phyloP scores from a whole-genome alignment of 2,888 invertebrate species.

The Sinodicranocentrus sp. region DNA sequence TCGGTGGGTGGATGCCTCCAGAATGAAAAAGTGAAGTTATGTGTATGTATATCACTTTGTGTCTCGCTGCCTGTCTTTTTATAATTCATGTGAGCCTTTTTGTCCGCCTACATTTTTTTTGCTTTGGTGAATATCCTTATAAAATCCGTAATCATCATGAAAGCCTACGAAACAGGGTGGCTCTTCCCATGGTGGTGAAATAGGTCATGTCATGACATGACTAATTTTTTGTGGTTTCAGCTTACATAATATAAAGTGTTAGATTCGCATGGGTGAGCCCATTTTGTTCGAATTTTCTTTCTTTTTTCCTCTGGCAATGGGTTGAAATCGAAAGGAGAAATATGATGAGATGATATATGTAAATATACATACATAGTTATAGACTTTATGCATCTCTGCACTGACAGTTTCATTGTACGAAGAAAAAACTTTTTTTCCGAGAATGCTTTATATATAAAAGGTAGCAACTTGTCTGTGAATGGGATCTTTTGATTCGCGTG shows the following conservation, averaged over 20 bases:
- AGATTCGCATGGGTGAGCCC: conserved; percentile 40
- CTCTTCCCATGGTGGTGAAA: conserved; percentile 6
- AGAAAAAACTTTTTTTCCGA: background rate
- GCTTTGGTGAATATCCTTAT: too few species aligned
- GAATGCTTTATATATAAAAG: too few species aligned
- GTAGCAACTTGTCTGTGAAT: too few species aligned
- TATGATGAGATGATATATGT: too few species aligned
- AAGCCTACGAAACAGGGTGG: too few species aligned
- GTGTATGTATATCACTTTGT: background rate
- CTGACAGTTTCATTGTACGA: background rate
- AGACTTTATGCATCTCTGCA: background rate
- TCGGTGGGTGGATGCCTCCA: conserved; percentile 1
- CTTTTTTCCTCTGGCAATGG: background rate
- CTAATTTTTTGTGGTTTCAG: conserved; percentile 37
- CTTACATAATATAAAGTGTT: conserved; percentile 36
- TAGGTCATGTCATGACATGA: conserved; percentile 51
- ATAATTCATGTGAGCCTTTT: too few species aligned
- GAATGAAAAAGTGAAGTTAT: background rate
- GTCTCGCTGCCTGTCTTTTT: background rate
- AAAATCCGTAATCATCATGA: too few species aligned
- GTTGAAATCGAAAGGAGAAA: too few species aligned
- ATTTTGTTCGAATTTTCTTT: conserved; percentile 6
- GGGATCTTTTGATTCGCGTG: conserved; percentile 22
- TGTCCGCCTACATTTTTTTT: too few species aligned
- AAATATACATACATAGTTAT: too few species aligned